These are phyloP conservation scores for Trichogramma pretiosum DNA, from an alignment of 1,140 invertebrate species.

Conservation along the genomic window DNA sequence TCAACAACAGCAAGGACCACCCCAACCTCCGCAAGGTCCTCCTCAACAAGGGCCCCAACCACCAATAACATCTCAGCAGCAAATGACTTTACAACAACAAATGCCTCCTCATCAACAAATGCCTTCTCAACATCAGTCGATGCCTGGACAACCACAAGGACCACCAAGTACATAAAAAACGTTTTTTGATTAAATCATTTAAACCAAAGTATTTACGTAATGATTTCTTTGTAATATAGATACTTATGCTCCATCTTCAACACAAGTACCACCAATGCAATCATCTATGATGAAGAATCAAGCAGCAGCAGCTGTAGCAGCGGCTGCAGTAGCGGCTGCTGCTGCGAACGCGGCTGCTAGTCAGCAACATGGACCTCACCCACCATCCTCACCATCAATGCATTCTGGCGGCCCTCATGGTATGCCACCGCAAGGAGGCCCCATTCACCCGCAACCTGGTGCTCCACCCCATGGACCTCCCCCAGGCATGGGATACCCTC, in stretches of 20 bases:
- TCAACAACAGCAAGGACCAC: conserved; percentile 17
- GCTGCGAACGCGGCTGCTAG: conserved; percentile 24
- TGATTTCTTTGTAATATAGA: too few relatives aligned
- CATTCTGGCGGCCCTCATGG: conserved; percentile 30
- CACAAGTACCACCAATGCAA: too few relatives aligned
- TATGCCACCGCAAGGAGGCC: conserved; percentile 17
- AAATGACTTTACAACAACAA: conserved; percentile 10
- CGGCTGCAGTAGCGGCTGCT: conserved; percentile 22
- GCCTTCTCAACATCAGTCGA: conserved; percentile 4
- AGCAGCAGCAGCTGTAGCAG: conserved; percentile 21
- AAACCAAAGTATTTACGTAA: background rate
- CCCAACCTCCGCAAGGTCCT: background rate
- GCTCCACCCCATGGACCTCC: conserved; percentile 28
- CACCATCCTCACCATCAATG: conserved; percentile 25
- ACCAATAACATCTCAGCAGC: conserved; percentile 4
- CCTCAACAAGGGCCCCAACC: conserved; percentile 6
- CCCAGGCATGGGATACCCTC: conserved; percentile 39
- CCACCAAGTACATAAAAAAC: conserved; percentile 7
- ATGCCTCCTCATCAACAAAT: conserved; percentile 16
- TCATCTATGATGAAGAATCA: too few relatives aligned
- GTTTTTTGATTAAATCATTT: background rate
- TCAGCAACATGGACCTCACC: conserved; percentile 27
- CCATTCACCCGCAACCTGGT: conserved; percentile 30
- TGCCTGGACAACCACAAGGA: background rate
- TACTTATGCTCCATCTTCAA: too few relatives aligned